Evolutionary conservation across 2,113 vertebrate species (phyloP).

Genomic region (Gallinago paraguaiae): DNA sequence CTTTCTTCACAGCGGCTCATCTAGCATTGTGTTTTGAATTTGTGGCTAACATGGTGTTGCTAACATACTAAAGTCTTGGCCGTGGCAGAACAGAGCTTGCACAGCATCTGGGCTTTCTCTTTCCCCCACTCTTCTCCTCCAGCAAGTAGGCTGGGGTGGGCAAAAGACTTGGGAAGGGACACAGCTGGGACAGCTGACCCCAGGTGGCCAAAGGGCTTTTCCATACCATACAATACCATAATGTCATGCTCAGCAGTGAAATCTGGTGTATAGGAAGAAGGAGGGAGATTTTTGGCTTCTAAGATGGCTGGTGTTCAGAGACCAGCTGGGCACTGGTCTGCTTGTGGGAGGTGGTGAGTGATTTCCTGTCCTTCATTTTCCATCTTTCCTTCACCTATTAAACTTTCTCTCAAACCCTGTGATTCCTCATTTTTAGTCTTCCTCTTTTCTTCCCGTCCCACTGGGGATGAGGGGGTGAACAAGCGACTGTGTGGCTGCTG

Average conservation of each 20-base stretch:
- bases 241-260: rapidly evolving
- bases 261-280: neutral
- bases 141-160: neutral
- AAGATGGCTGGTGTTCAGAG: neutral
- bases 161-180: neutral
- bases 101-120: neutral
- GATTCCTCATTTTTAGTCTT: neutral
- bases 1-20: neutral
- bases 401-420: neutral
- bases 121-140: neutral
- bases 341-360: neutral
- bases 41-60: neutral
- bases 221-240: neutral
- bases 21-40: neutral
- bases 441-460: neutral
- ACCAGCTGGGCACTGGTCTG: neutral
- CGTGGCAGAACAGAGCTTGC: neutral
- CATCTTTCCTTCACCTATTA: neutral
- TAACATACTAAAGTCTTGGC: neutral
- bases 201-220: neutral
- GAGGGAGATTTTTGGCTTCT: neutral
- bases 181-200: neutral
- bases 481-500: neutral
- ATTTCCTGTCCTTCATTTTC: neutral
- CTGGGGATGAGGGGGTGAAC: neutral